Evolutionary conservation across 2,113 vertebrate genomes (phyloP).

Genomic region (Procavia capensis): DNA sequence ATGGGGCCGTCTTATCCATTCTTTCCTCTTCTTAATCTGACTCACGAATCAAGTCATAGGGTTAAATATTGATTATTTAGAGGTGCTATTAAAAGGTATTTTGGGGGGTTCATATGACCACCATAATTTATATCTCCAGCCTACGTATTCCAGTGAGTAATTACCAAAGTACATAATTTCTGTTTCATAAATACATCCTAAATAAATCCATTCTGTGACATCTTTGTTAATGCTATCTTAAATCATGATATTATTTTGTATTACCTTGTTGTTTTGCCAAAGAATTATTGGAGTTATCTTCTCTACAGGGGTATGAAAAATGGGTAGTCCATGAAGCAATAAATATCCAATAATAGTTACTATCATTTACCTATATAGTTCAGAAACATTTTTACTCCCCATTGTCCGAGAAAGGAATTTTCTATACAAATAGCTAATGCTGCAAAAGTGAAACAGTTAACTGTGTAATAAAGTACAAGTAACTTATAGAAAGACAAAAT

Average conservation of each 20-base stretch:
- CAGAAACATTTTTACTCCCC: background rate
- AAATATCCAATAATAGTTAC: background rate
- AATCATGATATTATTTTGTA: background rate
- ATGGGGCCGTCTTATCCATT: background rate
- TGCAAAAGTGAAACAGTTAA: background rate
- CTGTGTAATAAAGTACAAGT: background rate
- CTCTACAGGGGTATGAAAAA: background rate
- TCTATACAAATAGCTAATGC: background rate
- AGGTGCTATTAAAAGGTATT: background rate
- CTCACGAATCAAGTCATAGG: background rate
- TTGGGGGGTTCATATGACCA: background rate
- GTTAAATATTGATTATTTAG: background rate
- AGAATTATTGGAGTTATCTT: background rate
- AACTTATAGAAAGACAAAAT: background rate
- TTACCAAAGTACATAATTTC: background rate
- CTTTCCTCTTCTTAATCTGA: background rate
- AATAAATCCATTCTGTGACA: background rate
- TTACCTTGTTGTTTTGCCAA: background rate
- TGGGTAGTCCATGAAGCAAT: background rate
- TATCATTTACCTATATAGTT: background rate
- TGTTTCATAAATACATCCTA: background rate
- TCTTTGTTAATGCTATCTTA: background rate
- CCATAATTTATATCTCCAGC: background rate
- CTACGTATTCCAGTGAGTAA: background rate
- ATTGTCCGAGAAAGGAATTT: background rate